Evolutionary conservation across 2,113 vertebrate genomes (phyloP).

Genomic region (Xiphophorus maculatus): DNA sequence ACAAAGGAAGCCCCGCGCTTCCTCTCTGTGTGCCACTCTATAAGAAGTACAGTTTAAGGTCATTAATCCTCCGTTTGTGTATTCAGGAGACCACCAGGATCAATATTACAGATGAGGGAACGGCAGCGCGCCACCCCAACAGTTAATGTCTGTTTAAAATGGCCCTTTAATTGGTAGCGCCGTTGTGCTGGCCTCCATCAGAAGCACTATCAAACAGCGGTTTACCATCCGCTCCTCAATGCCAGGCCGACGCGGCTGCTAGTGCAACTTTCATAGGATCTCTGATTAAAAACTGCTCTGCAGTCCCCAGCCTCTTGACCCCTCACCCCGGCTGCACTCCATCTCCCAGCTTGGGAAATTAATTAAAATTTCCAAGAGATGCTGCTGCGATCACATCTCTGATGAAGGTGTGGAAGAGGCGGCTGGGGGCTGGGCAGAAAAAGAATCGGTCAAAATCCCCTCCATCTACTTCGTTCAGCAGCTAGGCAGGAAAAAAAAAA

Average conservation of each 20-base stretch:
- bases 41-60: constrained; percentile 45
- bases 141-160: constrained; percentile 79
- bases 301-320: constrained; percentile 92
- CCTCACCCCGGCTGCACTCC: constrained; percentile 88
- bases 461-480: constrained; percentile 73
- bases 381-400: constrained; percentile 80
- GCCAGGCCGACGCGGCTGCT: constrained; percentile 60
- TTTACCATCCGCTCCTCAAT: constrained; percentile 76
- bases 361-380: constrained; percentile 92
- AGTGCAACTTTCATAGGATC: constrained; percentile 84
- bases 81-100: constrained; percentile 70
- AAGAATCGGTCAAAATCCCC: constrained; percentile 80
- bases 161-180: constrained; percentile 78
- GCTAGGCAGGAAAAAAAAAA: constrained; percentile 58
- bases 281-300: constrained; percentile 97
- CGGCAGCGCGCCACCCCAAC: constrained; percentile 62
- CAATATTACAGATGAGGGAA: constrained; percentile 72
- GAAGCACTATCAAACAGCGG: constrained; percentile 75
- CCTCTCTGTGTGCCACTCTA: constrained; percentile 1
- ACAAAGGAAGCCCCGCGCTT: not conserved
- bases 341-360: constrained; percentile 92
- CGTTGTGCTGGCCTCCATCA: constrained; percentile 55
- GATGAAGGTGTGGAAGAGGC: constrained; percentile 48
- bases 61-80: constrained; percentile 73
- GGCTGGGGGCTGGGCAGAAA: constrained; percentile 2